Conservation (phyloP, 2,888 invertebrate species). For the Siphonodentalium dalli region DNA sequence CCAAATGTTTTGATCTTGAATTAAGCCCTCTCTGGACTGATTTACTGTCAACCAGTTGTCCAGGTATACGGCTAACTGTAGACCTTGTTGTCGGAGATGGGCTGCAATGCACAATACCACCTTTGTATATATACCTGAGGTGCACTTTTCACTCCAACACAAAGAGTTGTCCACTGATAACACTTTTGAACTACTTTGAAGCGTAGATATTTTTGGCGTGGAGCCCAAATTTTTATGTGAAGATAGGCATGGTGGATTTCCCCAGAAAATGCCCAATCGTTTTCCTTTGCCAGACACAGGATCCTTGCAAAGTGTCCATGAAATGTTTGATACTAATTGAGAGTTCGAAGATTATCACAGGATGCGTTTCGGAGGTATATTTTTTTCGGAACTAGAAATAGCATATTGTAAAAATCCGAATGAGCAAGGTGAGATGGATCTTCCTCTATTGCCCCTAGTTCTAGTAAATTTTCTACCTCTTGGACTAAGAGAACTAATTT, state of each 20-base stretch:
- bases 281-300: constrained; percentile 12
- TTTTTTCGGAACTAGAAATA: constrained; percentile 22
- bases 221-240: constrained; percentile 14
- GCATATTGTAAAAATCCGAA: constrained; percentile 24
- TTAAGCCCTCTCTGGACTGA: neutral
- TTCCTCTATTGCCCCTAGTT: constrained; percentile 17
- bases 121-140: constrained; percentile 20
- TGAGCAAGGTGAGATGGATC: constrained; percentile 6
- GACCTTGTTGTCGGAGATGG: constrained; percentile 5
- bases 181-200: too few relatives aligned
- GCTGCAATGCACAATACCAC: constrained; percentile 21
- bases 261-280: constrained; percentile 19
- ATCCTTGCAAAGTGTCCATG: constrained; percentile 25
- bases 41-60: constrained; percentile 27
- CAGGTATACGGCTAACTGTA: constrained; percentile 24
- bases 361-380: constrained; percentile 12
- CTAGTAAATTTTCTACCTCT: constrained; percentile 19
- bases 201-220: too few relatives aligned
- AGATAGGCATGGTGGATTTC: constrained; percentile 22
- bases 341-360: constrained; percentile 25
- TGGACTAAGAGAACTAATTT: constrained; percentile 19
- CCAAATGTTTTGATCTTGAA: constrained; percentile 10
- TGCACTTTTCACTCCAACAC: too few relatives aligned
- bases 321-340: constrained; percentile 29
- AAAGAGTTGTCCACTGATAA: too few relatives aligned